phyloP scores from a whole-genome alignment of 1,140 invertebrate species.

The Bombus vancouverensis region DNA sequence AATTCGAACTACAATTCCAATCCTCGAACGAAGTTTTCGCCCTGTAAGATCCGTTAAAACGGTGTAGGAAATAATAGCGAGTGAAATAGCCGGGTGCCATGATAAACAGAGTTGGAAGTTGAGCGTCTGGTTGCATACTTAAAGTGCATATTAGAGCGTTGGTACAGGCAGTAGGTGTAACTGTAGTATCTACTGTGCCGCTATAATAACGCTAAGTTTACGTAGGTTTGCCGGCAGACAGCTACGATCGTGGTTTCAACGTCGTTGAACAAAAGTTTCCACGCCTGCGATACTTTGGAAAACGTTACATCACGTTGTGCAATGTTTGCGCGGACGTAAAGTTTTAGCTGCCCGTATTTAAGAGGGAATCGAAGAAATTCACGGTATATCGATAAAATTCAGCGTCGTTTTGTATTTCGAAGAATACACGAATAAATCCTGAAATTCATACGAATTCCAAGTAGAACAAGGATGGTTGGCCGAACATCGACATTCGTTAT shows the following conservation, averaged over 20 bases:
- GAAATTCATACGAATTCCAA: neutral
- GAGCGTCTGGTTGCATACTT: constrained; percentile 33
- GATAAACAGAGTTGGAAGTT: constrained; percentile 42
- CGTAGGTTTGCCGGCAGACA: constrained; percentile 44
- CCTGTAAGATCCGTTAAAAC: neutral
- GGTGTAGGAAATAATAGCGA: constrained; percentile 38
- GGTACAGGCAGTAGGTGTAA: constrained; percentile 35
- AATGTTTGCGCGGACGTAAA: constrained; percentile 21
- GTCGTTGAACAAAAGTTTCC: constrained; percentile 61
- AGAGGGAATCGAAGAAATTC: neutral
- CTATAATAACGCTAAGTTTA: constrained; percentile 59
- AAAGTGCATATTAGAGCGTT: constrained; percentile 38
- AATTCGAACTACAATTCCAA: neutral
- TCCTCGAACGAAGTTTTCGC: neutral
- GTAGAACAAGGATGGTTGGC: neutral
- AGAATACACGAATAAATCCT: neutral
- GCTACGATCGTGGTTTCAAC: constrained; percentile 51
- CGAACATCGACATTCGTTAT: neutral
- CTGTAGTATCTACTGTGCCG: constrained; percentile 30
- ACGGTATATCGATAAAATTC: neutral
- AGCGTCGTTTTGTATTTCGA: too few relatives aligned
- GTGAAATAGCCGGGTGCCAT: neutral
- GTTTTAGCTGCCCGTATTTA: neutral
- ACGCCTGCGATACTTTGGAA: constrained; percentile 38
- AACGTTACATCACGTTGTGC: constrained; percentile 48